Percentiles rank a stretch among this genome's conserved stretches.
Evolutionary conservation across 2,888 invertebrate species (phyloP).

Genomic region (Heliconius sara): DNA sequence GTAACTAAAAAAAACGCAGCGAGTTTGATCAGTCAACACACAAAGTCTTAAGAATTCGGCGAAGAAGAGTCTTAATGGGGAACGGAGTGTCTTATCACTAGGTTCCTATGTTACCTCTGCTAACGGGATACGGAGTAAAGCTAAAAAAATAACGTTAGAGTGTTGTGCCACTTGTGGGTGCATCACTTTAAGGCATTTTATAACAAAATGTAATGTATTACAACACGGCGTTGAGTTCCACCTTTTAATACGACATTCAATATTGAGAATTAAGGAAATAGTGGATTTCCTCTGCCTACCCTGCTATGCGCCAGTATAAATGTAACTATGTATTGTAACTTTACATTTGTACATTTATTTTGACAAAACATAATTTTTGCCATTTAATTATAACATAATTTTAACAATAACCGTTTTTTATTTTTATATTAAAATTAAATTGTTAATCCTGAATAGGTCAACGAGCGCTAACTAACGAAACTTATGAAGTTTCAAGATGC

Average conservation of each 20-base stretch:
- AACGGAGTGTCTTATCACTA: too few species aligned
- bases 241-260: background rate
- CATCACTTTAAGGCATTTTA: background rate
- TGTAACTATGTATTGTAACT: background rate
- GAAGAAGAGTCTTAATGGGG: too few species aligned
- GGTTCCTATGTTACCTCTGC: background rate
- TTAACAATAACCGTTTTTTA: background rate
- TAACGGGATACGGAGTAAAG: background rate
- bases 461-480: constrained; percentile 15
- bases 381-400: background rate
- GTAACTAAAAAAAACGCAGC: too few species aligned
- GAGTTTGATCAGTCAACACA: too few species aligned
- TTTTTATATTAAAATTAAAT: background rate
- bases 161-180: too few species aligned
- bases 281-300: background rate
- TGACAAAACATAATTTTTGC: background rate
- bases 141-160: background rate
- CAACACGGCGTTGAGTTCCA: background rate
- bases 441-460: constrained; percentile 18
- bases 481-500: constrained; percentile 30
- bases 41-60: too few species aligned
- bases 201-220: background rate
- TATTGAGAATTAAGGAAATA: background rate
- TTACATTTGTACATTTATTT: background rate
- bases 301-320: too few species aligned